A percentile compares a stretch with the other conserved stretches of the same genome.
Conservation (phyloP, 2,113 vertebrate species). For the Aegithalos caudatus region DNA sequence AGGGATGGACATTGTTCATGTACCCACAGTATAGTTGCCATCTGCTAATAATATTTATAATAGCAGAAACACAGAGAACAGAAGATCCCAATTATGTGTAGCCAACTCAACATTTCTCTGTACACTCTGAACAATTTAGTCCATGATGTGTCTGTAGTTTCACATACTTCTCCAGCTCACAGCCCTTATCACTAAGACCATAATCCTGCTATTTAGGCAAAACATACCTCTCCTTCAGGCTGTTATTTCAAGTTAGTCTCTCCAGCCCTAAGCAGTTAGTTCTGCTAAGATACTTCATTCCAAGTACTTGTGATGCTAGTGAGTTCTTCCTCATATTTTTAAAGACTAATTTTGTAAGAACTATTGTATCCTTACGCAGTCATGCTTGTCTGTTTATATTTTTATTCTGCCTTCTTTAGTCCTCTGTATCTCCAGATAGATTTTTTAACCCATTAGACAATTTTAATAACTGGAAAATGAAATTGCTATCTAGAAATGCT, state of each 20-base stretch:
- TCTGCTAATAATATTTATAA: conserved; percentile 19
- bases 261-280: neutral
- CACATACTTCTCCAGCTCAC: neutral
- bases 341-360: neutral
- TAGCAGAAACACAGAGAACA: neutral
- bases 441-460: neutral
- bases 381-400: neutral
- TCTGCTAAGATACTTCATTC: neutral
- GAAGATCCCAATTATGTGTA: neutral
- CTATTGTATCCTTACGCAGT: neutral
- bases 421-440: neutral
- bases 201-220: conserved; percentile 10
- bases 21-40: neutral
- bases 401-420: neutral
- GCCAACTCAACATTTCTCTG: neutral
- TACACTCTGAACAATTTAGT: neutral
- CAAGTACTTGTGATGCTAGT: neutral
- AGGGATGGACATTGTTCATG: neutral
- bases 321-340: neutral
- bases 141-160: neutral
- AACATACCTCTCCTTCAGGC: neutral
- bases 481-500: neutral
- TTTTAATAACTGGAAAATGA: neutral
- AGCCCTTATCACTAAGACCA: neutral
- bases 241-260: neutral